Percentiles rank a stretch among this genome's conserved stretches.
phyloP scores from a whole-genome alignment of 2,888 invertebrate genomes.

The Zootermopsis nevadensis region DNA sequence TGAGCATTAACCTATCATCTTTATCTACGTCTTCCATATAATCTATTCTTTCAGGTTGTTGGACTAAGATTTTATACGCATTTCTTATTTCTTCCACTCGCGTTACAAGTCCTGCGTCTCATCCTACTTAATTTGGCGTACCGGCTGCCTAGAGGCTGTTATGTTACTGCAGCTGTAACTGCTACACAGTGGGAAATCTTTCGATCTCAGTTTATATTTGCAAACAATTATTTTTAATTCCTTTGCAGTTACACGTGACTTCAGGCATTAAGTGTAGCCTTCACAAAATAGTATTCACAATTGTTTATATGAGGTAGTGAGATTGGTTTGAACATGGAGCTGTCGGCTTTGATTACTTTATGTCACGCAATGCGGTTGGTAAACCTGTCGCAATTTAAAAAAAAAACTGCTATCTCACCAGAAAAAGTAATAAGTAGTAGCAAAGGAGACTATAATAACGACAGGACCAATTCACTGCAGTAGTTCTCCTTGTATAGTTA shows the following conservation, averaged over 20 bases:
- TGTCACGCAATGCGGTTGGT: slow-evolving; percentile 31
- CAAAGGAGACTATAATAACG: slow-evolving; percentile 14
- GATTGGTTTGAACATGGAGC: slow-evolving; percentile 16
- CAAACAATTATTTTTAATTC: no score
- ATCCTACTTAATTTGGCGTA: no score
- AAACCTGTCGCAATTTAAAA: slow-evolving; percentile 25
- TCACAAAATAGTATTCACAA: background rate
- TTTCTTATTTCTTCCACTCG: no score
- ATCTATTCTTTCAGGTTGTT: no score
- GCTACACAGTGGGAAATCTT: no score
- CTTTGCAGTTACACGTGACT: background rate
- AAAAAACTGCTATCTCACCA: background rate
- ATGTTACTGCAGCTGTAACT: no score
- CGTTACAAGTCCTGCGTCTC: no score
- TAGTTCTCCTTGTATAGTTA: background rate
- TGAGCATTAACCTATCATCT: no score
- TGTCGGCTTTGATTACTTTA: background rate
- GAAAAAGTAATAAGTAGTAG: background rate
- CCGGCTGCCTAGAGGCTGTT: no score
- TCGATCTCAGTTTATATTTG: no score
- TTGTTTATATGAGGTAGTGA: slow-evolving; percentile 19
- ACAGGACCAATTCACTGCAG: slow-evolving; percentile 18
- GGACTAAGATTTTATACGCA: no score
- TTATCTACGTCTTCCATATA: no score
- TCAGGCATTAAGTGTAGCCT: background rate